Percentiles rank a stretch among this genome's conserved stretches.
Conservation (phyloP, 2,113 vertebrate species). For the Poecile atricapillus region DNA sequence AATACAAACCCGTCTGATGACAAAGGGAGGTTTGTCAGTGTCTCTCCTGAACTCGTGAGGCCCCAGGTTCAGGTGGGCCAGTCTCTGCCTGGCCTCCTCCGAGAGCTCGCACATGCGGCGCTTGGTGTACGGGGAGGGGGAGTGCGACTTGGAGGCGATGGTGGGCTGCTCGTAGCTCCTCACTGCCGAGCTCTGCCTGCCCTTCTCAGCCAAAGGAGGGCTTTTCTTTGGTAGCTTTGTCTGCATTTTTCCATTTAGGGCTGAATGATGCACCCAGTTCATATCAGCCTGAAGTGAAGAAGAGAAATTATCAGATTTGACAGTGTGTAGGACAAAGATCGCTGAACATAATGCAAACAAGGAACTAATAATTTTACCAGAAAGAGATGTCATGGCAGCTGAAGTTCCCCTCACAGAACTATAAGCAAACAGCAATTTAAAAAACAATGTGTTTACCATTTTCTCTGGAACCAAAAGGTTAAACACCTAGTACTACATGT, state of each 20-base stretch:
- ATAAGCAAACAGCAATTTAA: background rate
- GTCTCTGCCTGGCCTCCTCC: slow-evolving; percentile 82
- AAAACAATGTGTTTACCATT: background rate
- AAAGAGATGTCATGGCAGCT: background rate
- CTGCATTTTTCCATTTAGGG: slow-evolving; percentile 58
- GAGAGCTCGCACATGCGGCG: slow-evolving; percentile 93
- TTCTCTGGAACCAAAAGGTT: background rate
- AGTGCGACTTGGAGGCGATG: slow-evolving; percentile 84
- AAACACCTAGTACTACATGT: background rate
- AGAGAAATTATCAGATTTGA: slow-evolving; percentile 7
- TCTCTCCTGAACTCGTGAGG: slow-evolving; percentile 92
- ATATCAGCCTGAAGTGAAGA: slow-evolving; percentile 58
- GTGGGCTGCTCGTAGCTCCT: slow-evolving; percentile 86
- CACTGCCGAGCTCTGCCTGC: slow-evolving; percentile 5
- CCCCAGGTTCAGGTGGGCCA: slow-evolving; percentile 88
- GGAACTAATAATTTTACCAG: background rate
- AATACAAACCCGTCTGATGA: slow-evolving; percentile 81
- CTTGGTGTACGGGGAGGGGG: slow-evolving; percentile 90
- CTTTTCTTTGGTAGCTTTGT: slow-evolving; percentile 52
- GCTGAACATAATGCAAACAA: background rate
- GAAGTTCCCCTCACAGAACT: background rate
- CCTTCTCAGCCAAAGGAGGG: slow-evolving; percentile 40
- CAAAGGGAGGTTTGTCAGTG: slow-evolving; percentile 84
- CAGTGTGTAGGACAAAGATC: background rate
- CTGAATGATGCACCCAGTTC: background rate